Percentiles rank a stretch among this genome's conserved stretches.
phyloP scores from a whole-genome alignment of 1,140 invertebrate species.

The Drusus annulatus region DNA sequence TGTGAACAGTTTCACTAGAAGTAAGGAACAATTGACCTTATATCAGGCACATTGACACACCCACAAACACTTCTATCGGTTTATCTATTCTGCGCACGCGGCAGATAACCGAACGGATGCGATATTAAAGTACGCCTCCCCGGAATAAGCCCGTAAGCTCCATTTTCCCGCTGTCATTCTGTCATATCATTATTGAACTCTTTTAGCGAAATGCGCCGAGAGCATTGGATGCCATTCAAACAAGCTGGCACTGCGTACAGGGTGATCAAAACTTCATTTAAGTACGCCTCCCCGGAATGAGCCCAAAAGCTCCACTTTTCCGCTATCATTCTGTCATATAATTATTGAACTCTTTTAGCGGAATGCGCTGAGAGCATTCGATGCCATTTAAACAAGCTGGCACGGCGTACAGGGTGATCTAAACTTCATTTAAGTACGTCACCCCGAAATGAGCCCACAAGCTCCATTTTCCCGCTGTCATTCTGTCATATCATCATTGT shows the following conservation, averaged over 20 bases:
- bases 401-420: background rate
- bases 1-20: too few species aligned
- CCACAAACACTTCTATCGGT: too few species aligned
- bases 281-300: background rate
- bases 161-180: constrained; percentile 28
- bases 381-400: background rate
- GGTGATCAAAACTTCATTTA: background rate
- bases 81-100: too few species aligned
- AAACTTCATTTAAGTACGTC: background rate
- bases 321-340: constrained; percentile 28
- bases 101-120: too few species aligned
- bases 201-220: constrained; percentile 23
- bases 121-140: background rate
- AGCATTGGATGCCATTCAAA: constrained; percentile 16
- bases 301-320: constrained; percentile 18
- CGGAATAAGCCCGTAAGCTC: constrained; percentile 14
- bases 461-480: constrained; percentile 31
- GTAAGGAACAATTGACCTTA: too few species aligned
- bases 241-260: background rate
- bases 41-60: too few species aligned
- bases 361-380: constrained; percentile 24
- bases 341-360: constrained; percentile 10
- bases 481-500: constrained; percentile 12
- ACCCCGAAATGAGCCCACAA: background rate
- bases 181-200: constrained; percentile 18